A percentile compares a stretch with the other conserved stretches of the same genome.
These are phyloP conservation scores for Eupithecia tripunctaria DNA, from an alignment of 2,888 invertebrate genomes.

Conservation along the genomic window DNA sequence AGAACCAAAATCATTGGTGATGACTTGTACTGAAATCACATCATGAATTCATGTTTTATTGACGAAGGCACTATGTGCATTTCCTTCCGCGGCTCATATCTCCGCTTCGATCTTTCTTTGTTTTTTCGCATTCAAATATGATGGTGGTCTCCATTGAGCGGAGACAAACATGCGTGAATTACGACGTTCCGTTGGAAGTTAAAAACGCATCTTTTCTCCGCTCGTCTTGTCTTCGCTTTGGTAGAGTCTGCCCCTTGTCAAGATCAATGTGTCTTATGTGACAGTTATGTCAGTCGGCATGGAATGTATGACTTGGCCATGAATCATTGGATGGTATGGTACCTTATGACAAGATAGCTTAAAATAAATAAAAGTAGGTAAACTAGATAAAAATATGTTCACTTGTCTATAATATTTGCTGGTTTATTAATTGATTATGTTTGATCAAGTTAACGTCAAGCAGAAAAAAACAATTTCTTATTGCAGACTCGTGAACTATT, in stretches of 20 bases:
- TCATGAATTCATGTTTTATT: neutral
- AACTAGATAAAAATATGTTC: conserved; percentile 1
- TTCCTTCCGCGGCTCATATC: neutral
- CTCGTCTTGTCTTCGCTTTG: too few species aligned
- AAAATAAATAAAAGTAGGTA: neutral
- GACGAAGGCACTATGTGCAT: conserved; percentile 1
- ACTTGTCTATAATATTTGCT: conserved; percentile 8
- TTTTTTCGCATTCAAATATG: too few species aligned
- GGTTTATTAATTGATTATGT: neutral
- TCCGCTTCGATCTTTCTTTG: too few species aligned
- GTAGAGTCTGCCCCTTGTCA: too few species aligned
- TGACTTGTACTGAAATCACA: neutral
- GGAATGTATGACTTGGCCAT: neutral
- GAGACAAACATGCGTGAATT: too few species aligned
- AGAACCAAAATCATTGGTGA: conserved; percentile 1
- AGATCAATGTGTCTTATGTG: neutral
- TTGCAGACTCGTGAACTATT: conserved; percentile 18
- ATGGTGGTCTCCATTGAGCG: too few species aligned
- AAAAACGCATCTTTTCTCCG: too few species aligned
- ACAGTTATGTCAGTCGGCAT: neutral
- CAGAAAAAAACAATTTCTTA: neutral
- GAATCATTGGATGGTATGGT: conserved; percentile 14
- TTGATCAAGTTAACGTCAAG: neutral
- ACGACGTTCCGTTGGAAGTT: too few species aligned
- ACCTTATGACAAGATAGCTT: neutral